A percentile compares a stretch with the other conserved stretches of the same genome.
These are phyloP conservation scores for Panagrolaimus sp. DNA, from an alignment of 1,140 invertebrate species.

Conservation along the genomic window DNA sequence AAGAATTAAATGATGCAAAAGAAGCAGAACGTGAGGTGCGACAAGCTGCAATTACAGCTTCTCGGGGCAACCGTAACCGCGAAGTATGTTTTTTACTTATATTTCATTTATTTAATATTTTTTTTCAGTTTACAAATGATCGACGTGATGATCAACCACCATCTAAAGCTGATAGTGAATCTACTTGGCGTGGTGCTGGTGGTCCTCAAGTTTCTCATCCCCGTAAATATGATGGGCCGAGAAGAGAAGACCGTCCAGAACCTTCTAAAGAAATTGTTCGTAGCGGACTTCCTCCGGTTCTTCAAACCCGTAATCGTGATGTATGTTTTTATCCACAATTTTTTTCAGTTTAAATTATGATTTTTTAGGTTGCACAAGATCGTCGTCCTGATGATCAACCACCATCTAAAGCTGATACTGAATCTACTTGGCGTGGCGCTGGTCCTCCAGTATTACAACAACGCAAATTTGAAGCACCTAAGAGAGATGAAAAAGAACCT, in stretches of 20 bases:
- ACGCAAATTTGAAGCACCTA: too few relatives aligned
- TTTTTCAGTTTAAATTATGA: neutral
- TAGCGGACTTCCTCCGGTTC: neutral
- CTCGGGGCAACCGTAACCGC: neutral
- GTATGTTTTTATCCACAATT: too few relatives aligned
- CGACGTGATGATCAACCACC: neutral
- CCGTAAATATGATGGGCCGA: too few relatives aligned
- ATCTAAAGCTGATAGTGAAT: conserved; percentile 1
- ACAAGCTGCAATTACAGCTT: neutral
- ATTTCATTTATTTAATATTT: neutral
- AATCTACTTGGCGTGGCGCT: neutral
- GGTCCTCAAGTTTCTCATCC: neutral
- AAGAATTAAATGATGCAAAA: neutral
- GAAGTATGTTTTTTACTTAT: neutral
- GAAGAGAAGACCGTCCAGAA: neutral
- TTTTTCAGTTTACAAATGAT: neutral
- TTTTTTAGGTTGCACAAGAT: neutral
- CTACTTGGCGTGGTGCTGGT: neutral
- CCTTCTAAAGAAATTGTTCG: too few relatives aligned
- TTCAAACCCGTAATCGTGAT: neutral
- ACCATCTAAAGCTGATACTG: conserved; percentile 1
- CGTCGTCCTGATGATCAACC: neutral
- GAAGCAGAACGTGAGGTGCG: conserved; percentile 2
- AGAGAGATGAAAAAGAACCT: neutral
- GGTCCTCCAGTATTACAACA: neutral